These are phyloP conservation scores for Apocrypta bakeri DNA, from an alignment of 1,140 invertebrate genomes.

Conservation along the genomic window DNA sequence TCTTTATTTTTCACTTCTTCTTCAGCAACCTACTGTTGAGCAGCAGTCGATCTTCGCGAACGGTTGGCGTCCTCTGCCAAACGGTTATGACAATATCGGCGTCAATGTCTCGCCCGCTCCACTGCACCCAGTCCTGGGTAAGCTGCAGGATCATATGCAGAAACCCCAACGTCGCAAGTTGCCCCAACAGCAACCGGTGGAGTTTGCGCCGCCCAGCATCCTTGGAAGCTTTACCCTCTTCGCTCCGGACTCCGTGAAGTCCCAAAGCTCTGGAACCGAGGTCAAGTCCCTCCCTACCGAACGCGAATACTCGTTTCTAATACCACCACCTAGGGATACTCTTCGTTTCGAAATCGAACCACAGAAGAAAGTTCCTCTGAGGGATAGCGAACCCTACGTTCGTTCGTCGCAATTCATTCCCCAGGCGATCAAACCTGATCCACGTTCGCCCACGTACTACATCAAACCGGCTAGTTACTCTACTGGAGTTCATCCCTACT, in stretches of 20 bases:
- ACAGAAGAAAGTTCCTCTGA: constrained; percentile 61
- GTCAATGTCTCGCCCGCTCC: constrained; percentile 61
- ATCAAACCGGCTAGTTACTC: constrained; percentile 60
- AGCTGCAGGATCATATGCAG: constrained; percentile 68
- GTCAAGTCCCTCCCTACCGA: constrained; percentile 62
- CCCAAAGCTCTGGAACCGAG: constrained; percentile 26
- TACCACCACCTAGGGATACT: constrained; percentile 67
- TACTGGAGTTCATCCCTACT: constrained; percentile 51
- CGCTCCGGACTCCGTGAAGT: constrained; percentile 66
- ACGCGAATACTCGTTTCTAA: constrained; percentile 66
- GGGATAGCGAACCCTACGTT: constrained; percentile 60
- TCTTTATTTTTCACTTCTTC: too few species aligned
- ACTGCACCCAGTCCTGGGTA: constrained; percentile 64
- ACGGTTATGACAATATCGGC: constrained; percentile 64
- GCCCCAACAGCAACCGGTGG: constrained; percentile 54
- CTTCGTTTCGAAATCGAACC: constrained; percentile 65
- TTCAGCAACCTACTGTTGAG: constrained; percentile 52
- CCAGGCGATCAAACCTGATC: constrained; percentile 57
- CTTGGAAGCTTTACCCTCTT: constrained; percentile 72
- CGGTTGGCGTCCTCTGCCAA: constrained; percentile 68
- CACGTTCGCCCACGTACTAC: constrained; percentile 61
- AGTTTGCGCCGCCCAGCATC: constrained; percentile 70
- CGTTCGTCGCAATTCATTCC: constrained; percentile 58
- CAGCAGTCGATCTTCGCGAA: constrained; percentile 64
- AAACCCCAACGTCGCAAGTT: constrained; percentile 62